Base-by-base conservation (phyloP, 2,113 vertebrate species). In the Eudorcas thomsonii region DNA sequence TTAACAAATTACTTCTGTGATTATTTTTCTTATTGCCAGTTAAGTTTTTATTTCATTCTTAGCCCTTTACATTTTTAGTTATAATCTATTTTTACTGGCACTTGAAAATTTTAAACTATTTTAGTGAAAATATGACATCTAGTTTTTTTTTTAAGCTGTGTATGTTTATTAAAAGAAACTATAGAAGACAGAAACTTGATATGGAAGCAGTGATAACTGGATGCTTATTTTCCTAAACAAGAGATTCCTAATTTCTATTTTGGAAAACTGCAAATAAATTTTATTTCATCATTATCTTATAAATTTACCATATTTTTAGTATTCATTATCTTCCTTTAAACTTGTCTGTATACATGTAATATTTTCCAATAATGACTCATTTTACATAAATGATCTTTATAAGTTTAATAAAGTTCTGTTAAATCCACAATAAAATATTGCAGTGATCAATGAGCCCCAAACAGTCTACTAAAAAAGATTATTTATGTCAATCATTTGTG, bases 401-500 rank as follows among this genome's bases (percentile, higher is more conserved):
- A 89, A 92, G 5, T 93, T 14, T 86, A 89, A 89, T 90, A 95
- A 95, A 95, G 59, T 71, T 71, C 80, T 78, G 0, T 50, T 95
- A 67, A 52, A 48, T 67, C 33, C 81, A 25, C 48, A 95, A 57
- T 89, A 94, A 97, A 88, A 91, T 78, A n/a, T 13, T 88, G 33
- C 77, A 52, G 43, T 97, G 95, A 97, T 98, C 96, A 97, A 33
- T 67, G 62, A 97, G 90, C 52, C 90, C 83, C 52, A 86, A 86
- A 93, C 15, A 36, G 2, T 95, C 88, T 96, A 1, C 5, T 94
- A 74, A 84, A 90, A 0, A 97, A 96, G 96, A 96, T 92, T 77
- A 33, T 88, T 97, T 95, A 52, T 96, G 91, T 96, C 96, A 71
- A 26, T 98, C 96, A 95, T 97, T 97, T 96, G 84, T 81, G 21